A percentile compares a stretch with the other conserved stretches of the same genome.
Evolutionary conservation across 1,140 invertebrate genomes (phyloP).

Genomic region (Anastatus disparis): DNA sequence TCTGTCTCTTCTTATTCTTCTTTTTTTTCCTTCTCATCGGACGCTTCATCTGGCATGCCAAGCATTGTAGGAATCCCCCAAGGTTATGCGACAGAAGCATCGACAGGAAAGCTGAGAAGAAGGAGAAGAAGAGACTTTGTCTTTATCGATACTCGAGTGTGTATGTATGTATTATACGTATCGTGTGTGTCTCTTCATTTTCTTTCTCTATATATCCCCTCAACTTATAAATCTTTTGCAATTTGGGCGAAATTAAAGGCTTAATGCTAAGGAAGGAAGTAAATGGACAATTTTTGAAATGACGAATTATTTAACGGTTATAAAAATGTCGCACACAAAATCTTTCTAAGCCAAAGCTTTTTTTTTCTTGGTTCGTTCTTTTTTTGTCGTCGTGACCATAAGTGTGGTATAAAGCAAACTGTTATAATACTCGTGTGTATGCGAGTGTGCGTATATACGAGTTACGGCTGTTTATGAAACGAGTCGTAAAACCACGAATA

Average conservation of each 20-base stretch:
- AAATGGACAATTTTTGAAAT: neutral
- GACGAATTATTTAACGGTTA: no score
- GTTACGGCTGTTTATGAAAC: conserved; percentile 25
- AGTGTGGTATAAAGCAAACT: neutral
- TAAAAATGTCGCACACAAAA: no score
- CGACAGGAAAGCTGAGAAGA: no score
- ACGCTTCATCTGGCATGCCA: conserved; percentile 14
- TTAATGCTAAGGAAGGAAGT: no score
- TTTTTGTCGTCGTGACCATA: no score
- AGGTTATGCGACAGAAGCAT: conserved; percentile 27
- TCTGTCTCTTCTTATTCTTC: no score
- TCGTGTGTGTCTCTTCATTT: neutral
- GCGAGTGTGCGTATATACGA: neutral
- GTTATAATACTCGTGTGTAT: neutral
- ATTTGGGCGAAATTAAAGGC: conserved; percentile 6
- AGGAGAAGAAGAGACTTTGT: no score
- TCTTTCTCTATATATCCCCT: neutral
- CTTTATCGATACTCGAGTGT: conserved; percentile 17
- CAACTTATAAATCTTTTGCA: neutral
- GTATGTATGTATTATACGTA: neutral
- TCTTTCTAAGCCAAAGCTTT: no score
- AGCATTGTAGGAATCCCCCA: conserved; percentile 25
- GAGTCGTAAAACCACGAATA: conserved; percentile 24
- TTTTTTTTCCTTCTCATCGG: neutral
- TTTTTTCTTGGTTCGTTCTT: no score